Evolutionary conservation across 1,140 invertebrate species (phyloP).

Genomic region (Monomorium pharaonis): DNA sequence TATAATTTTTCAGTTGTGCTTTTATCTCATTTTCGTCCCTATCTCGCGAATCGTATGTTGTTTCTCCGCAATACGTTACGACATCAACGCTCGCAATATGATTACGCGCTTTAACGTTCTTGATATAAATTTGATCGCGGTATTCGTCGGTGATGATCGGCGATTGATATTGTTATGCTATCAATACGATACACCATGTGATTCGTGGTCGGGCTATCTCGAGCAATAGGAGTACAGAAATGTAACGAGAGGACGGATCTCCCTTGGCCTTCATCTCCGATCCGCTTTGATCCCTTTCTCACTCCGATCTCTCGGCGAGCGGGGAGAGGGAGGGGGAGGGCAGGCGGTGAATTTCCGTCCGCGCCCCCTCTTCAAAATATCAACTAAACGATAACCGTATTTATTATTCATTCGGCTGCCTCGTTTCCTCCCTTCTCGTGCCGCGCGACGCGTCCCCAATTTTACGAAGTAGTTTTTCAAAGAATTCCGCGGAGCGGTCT

Average conservation of each 20-base stretch:
- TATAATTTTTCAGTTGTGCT: background rate
- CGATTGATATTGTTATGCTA: slow-evolving; percentile 53
- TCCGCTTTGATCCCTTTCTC: slow-evolving; percentile 78
- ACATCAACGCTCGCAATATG: slow-evolving; percentile 50
- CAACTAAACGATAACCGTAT: slow-evolving; percentile 84
- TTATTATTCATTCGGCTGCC: slow-evolving; percentile 83
- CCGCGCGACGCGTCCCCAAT: slow-evolving; percentile 77
- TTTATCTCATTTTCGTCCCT: background rate
- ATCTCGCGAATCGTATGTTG: background rate
- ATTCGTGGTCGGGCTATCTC: slow-evolving; percentile 56
- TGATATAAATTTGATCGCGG: slow-evolving; percentile 11
- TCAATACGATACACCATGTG: background rate
- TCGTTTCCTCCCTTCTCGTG: slow-evolving; percentile 73
- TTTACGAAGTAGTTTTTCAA: slow-evolving; percentile 83
- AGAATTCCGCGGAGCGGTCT: slow-evolving; percentile 76
- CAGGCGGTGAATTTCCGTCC: slow-evolving; percentile 46
- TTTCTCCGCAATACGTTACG: slow-evolving; percentile 1
- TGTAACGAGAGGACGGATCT: slow-evolving; percentile 66
- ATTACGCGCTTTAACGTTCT: slow-evolving; percentile 63
- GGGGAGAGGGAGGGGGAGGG: background rate
- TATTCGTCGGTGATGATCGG: slow-evolving; percentile 53
- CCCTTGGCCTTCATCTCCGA: slow-evolving; percentile 64
- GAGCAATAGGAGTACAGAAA: slow-evolving; percentile 77
- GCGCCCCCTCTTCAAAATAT: slow-evolving; percentile 80
- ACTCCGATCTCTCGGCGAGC: slow-evolving; percentile 49